Evolutionary conservation across 2,888 invertebrate genomes (phyloP).

Genomic region (Rhorus exstirpatorius): DNA sequence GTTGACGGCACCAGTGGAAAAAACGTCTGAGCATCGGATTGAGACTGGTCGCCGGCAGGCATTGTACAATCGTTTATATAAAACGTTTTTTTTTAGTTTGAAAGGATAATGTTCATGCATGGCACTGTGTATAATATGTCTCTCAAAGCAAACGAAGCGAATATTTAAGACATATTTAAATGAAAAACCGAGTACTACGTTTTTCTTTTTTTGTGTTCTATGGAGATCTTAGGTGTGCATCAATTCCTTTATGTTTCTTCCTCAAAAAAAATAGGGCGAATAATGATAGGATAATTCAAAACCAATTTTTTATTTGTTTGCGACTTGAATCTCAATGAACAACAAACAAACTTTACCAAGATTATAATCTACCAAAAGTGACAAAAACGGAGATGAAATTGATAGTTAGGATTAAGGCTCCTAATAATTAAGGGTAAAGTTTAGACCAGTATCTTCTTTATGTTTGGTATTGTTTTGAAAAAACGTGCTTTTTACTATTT

Average conservation of each 20-base stretch:
- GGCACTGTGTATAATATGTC: conserved; percentile 28
- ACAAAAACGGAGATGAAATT: too few relatives aligned
- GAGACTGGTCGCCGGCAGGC: conserved; percentile 68
- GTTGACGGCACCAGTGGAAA: conserved; percentile 72
- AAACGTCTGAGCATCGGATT: conserved; percentile 82
- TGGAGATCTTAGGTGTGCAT: conserved; percentile 20
- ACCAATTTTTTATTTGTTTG: not conserved
- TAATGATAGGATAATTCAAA: not conserved
- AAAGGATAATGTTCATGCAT: conserved; percentile 78
- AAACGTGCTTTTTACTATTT: too few relatives aligned
- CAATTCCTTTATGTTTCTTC: conserved; percentile 29
- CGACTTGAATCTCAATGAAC: not conserved
- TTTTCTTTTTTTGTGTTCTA: conserved; percentile 12
- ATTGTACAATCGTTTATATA: conserved; percentile 78
- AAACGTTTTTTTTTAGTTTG: conserved; percentile 80
- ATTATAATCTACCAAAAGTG: too few relatives aligned
- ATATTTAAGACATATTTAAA: conserved; percentile 37
- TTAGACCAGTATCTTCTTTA: too few relatives aligned
- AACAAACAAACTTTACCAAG: too few relatives aligned
- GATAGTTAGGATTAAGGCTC: too few relatives aligned
- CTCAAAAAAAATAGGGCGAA: conserved; percentile 11
- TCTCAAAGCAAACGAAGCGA: conserved; percentile 45
- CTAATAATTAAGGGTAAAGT: too few relatives aligned
- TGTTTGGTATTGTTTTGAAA: too few relatives aligned
- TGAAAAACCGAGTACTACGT: conserved; percentile 14